Conservation (phyloP, 2,113 vertebrate genomes). For the Ailuropoda melanoleuca region DNA sequence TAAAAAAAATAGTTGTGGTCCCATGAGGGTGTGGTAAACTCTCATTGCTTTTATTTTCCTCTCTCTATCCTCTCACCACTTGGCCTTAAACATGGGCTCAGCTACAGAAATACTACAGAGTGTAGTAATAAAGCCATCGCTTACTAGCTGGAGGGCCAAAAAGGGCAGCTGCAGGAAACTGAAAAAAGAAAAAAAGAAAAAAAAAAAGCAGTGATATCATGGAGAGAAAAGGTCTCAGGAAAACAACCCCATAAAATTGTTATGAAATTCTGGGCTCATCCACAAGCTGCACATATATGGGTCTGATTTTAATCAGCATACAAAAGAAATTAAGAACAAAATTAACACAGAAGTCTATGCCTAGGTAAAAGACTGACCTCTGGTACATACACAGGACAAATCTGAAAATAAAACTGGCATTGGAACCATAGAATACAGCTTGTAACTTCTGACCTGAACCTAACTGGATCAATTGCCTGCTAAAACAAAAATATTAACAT, state of each 20-base stretch:
- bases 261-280: not conserved
- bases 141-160: not conserved
- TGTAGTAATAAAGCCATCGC: not conserved
- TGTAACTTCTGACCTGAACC: not conserved
- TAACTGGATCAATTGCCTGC: not conserved
- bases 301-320: not conserved
- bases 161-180: not conserved
- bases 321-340: not conserved
- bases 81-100: not conserved
- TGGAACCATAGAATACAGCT: not conserved
- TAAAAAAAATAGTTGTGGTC: not conserved
- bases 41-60: not conserved
- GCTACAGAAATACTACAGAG: not conserved
- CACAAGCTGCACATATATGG: not conserved
- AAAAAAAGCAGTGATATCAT: not conserved
- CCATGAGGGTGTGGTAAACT: not conserved
- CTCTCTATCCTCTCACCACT: not conserved
- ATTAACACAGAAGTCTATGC: not conserved
- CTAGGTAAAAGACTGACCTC: not conserved
- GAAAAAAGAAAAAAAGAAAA: too few species aligned
- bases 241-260: not conserved
- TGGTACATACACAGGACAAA: not conserved
- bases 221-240: not conserved
- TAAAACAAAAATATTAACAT: conserved; percentile 23
- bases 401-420: not conserved